Percentiles rank a stretch among this genome's conserved stretches.
Evolutionary conservation across 2,888 invertebrate genomes (phyloP).

Genomic region (Philopedon plagiatum): DNA sequence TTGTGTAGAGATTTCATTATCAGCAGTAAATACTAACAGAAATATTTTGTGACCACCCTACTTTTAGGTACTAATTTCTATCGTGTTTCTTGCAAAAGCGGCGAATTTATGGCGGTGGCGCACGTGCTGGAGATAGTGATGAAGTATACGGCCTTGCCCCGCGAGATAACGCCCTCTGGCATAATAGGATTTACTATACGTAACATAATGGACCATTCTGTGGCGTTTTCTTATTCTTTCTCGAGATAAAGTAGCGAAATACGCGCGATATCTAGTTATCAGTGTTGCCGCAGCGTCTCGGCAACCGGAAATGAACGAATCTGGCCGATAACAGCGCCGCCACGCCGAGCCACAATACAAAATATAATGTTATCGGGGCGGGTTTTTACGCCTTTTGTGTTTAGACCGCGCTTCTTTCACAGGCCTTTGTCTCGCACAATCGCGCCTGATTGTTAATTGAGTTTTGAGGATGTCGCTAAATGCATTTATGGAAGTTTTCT

Average conservation of each 20-base stretch:
- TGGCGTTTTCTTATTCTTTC: slow-evolving; percentile 71
- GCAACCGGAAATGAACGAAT: slow-evolving; percentile 69
- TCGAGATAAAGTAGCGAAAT: slow-evolving; percentile 70
- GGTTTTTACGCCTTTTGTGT: slow-evolving; percentile 65
- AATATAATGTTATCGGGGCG: slow-evolving; percentile 67
- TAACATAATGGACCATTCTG: slow-evolving; percentile 71
- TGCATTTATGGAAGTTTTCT: slow-evolving; percentile 63
- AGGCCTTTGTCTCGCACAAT: slow-evolving; percentile 65
- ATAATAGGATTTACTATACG: slow-evolving; percentile 71
- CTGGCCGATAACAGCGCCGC: slow-evolving; percentile 67
- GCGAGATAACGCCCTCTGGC: slow-evolving; percentile 68
- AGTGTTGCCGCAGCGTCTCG: slow-evolving; percentile 68
- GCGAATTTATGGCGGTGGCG: slow-evolving; percentile 66
- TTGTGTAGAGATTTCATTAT: too few species aligned
- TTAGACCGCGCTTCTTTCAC: slow-evolving; percentile 63
- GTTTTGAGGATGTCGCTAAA: slow-evolving; percentile 65
- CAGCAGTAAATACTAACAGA: slow-evolving; percentile 8
- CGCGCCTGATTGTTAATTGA: slow-evolving; percentile 67
- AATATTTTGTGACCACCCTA: slow-evolving; percentile 36
- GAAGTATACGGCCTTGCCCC: slow-evolving; percentile 67
- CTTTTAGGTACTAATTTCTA: slow-evolving; percentile 61
- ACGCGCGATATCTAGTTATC: slow-evolving; percentile 70
- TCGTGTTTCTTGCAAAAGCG: slow-evolving; percentile 58
- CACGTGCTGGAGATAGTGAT: slow-evolving; percentile 68
- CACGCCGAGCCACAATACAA: slow-evolving; percentile 63